A percentile compares a stretch with the other conserved stretches of the same genome.
phyloP scores from a whole-genome alignment of 2,888 invertebrate genomes.

The Suillia variegata region DNA sequence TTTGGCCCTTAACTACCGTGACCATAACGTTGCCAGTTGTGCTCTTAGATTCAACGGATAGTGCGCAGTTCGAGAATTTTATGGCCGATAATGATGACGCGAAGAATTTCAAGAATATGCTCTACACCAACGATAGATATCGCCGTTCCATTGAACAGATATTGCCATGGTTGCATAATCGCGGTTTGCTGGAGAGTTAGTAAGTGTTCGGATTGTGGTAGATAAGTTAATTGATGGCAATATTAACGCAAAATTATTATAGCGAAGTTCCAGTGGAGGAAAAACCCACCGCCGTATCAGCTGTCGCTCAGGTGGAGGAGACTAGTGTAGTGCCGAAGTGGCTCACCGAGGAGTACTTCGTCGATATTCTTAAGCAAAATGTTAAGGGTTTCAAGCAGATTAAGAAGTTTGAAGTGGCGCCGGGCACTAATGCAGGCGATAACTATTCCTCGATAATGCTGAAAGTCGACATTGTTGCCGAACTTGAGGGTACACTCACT shows the following conservation, averaged over 20 bases:
- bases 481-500: conserved; percentile 34
- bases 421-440: conserved; percentile 39
- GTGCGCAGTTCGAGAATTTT: conserved; percentile 49
- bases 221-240: not conserved
- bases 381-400: conserved; percentile 32
- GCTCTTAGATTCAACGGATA: conserved; percentile 46
- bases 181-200: conserved; percentile 43
- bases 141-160: conserved; percentile 39
- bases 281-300: not conserved
- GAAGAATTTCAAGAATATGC: conserved; percentile 34
- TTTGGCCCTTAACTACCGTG: conserved; percentile 35
- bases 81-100: conserved; percentile 26
- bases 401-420: conserved; percentile 28
- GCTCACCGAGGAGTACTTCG: conserved; percentile 36
- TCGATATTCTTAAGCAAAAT: conserved; percentile 30
- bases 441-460: conserved; percentile 39
- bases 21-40: conserved; percentile 40
- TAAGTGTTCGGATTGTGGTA: too few species aligned
- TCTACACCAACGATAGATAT: conserved; percentile 47
- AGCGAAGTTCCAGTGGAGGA: not conserved
- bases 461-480: conserved; percentile 36
- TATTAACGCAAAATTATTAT: not conserved
- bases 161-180: conserved; percentile 52
- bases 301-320: not conserved
- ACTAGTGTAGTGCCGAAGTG: conserved; percentile 31